Base-by-base conservation (phyloP, 1,140 invertebrate genomes). In the Lordiphosa clarofinis region DNA sequence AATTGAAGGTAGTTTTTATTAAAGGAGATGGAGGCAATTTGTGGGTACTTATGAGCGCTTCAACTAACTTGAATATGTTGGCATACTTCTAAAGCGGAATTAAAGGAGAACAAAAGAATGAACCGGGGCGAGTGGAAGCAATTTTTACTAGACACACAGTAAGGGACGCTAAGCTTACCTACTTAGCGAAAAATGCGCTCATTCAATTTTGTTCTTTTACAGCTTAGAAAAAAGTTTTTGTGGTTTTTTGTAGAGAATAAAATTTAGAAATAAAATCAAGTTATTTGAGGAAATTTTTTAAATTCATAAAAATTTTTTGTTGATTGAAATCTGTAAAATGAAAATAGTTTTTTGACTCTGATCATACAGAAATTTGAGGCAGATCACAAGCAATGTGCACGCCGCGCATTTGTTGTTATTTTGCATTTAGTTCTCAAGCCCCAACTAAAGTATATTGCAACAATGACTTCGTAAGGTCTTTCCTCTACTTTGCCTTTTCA, bases 31-130 rank as follows among this genome's bases (percentile, higher is more conserved):
- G 6, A 19, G 39, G 48, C 48, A 50, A 50, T 50, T 39, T 50
- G 48, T 50, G 15, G 48, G 48, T 50, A 50, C 48, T 50, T 50
- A 50, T 50, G 48, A 38, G 48, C 48, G 48, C 48, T 50, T 50
- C 36, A 39, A 50, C 15, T 50, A 50, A 50, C 48, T 50, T 50
- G 36, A 50, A 38, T 50, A 50, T 50, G 48, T 50, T 38, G 48
- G 48, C 48, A 50, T 50, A 50, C 36, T 50, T 50, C 48, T 50
- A 37, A 24, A 50, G 21, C 43, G 43, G 24, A 33, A 46, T 46
- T 33, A 33, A 46, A 33, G 43, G 43, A 46, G 43, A 28, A 46
- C 24, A 46, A 21, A 31, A 21, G 21, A 7, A 31, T 31, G 5
- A 31, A 31, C 31, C 11, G 11, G 11, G 11, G 8, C 6, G 38